Base-by-base conservation (phyloP, 2,888 invertebrate genomes). In the Iselma pallidipennis region DNA sequence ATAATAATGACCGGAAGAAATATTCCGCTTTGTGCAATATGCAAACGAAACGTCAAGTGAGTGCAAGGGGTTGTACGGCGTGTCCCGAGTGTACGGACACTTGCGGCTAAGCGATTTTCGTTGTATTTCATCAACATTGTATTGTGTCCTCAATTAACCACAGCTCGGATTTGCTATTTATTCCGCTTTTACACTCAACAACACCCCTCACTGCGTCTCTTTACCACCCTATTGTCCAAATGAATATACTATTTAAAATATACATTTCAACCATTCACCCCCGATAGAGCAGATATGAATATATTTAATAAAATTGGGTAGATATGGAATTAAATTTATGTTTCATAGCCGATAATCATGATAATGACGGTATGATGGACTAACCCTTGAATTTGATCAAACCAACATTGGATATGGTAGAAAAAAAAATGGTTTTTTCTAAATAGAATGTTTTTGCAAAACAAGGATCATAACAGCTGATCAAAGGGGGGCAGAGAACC, bases 51-150 rank as follows among this genome's bases (percentile, higher is more conserved):
- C 50, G 56, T 60, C 55, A 57, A 61, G 55, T 55, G 29, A 31
- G 25, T 63, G 48, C 56, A 59, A 61, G 59, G 59, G 58, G 61
- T 57, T 26, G 53, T n/a, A n/a, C n/a, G 57, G 60, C 51, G n/a
- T n/a, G n/a, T n/a, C 59, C 57, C 50, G 61, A 57, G 64, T 57
- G 65, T 58, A 62, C 55, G 63, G 71, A 71, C 67, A 69, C 71
- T 76, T 74, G 74, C 68, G 74, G 76, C 74, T 78, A 78, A 78
- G 77, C 77, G 78, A 66, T 76, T 78, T 78, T 78, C 78, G 70
- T 71, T 78, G 78, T 78, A 74, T 70, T 45, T 76, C 76, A 77
- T 76, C 75, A 76, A 70, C 70, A 67, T 70, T 67, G 72, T 72
- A 74, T 77, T 76, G 75, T 76, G 74, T 68, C 73, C 73, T 74